Base-by-base conservation (phyloP, 2,113 vertebrate species). In the Anolis sagrei region DNA sequence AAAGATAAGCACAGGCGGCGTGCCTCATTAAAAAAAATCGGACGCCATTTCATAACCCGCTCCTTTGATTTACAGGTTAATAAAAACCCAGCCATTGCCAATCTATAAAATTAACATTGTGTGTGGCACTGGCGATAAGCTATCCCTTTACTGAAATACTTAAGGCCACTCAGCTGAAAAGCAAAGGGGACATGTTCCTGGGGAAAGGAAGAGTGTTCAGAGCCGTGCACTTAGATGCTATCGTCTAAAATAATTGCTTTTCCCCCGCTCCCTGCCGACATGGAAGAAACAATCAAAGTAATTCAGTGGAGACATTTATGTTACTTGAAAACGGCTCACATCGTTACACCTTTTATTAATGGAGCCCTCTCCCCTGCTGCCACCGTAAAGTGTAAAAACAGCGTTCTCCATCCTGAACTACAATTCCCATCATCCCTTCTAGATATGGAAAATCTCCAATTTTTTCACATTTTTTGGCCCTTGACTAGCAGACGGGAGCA, bases 31-130 rank as follows among this genome's bases (percentile, higher is more conserved):
- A 91, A 95, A 92, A 94, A 88, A 93, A 90, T 88, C 93, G 81
- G 79, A 83, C 91, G 89, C 90, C 89, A 89, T 90, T 88, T 93
- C 93, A 90, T 87, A 93, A 82, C 83, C 81, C 83, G 75, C 79
- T 89, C 90, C 89, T 92, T 93, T 95, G 94, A 95, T 94, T 94
- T 94, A 89, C 89, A 91, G 93, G 92, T 93, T 94, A 90, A 93
- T 93, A 92, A 93, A 94, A 84, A 14, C 89, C 79, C 85, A 83
- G 36, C 83, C 86, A 68, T 94, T 92, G 91, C 32, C 85, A 78
- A 87, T 89, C 88, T 94, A 83, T 94, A 88, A 93, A 93, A 91
- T 91, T 88, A 92, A 34, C 82, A 29, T 84, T 68, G 77, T 64
- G 54, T 86, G 84, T 73, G 77, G 73, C 5, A 80, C 70, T 7